These are phyloP conservation scores for Bergia sp. DNA, from an alignment of 92 coral and sea anemone species.

Conservation along the genomic window DNA sequence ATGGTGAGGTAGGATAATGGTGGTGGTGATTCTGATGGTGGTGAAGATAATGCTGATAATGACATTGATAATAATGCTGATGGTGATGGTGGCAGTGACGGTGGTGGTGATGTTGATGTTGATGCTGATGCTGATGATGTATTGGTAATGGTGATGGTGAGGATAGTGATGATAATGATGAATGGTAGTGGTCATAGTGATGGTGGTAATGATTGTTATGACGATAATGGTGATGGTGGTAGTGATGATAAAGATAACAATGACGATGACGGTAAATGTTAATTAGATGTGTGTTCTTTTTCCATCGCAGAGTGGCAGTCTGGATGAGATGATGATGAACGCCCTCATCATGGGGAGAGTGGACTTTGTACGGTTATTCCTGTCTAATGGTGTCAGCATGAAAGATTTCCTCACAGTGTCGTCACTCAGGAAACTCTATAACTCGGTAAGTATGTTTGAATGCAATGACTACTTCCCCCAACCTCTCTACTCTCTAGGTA, in stretches of 20 bases:
- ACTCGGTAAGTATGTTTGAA: constrained; percentile 46
- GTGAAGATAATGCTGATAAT: no score
- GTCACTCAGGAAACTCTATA: constrained; percentile 57
- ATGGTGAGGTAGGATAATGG: no score
- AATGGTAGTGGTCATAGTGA: neutral
- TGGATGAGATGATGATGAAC: constrained; percentile 58
- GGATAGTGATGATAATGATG: neutral
- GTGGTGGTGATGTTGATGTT: neutral
- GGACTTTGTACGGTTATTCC: constrained; percentile 61
- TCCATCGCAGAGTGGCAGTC: constrained; percentile 53
- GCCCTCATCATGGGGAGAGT: constrained; percentile 56
- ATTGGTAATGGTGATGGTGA: neutral
- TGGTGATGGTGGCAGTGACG: no score
- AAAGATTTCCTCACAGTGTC: constrained; percentile 63
- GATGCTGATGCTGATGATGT: neutral
- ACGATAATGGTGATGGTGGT: neutral
- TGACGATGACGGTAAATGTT: neutral
- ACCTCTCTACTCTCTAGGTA: no score
- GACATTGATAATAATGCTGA: no score
- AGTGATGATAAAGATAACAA: no score
- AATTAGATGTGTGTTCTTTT: neutral
- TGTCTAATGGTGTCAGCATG: constrained; percentile 62
- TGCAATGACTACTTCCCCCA: no score
- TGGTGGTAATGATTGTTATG: neutral
- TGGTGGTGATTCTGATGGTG: no score